Evolutionary conservation across 2,888 invertebrate genomes (phyloP).

Genomic region (Drosophila ochracea): DNA sequence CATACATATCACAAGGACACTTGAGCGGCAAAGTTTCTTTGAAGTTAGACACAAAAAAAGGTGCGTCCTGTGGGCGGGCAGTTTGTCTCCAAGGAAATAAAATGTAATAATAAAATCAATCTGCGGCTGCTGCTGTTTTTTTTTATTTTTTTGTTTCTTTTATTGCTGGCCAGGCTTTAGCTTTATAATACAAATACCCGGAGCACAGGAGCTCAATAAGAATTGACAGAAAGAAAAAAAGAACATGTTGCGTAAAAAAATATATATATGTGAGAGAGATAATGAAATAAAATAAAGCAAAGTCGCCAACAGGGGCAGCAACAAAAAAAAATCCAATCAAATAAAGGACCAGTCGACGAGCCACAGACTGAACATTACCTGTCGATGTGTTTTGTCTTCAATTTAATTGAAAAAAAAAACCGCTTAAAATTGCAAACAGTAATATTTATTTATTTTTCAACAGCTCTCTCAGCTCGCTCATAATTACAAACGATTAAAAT

Average conservation of each 20-base stretch:
- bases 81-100: constrained; percentile 83
- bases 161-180: constrained; percentile 30
- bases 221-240: constrained; percentile 30
- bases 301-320: constrained; percentile 7
- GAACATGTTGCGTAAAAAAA: constrained; percentile 14
- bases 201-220: constrained; percentile 40
- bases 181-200: constrained; percentile 50
- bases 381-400: constrained; percentile 62
- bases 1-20: constrained; percentile 63
- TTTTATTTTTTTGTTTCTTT: constrained; percentile 7
- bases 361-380: constrained; percentile 53
- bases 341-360: constrained; percentile 36
- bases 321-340: constrained; percentile 69
- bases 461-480: constrained; percentile 17
- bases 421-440: constrained; percentile 43
- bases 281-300: constrained; percentile 70
- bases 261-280: constrained; percentile 20
- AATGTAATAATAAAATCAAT: constrained; percentile 80
- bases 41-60: constrained; percentile 63
- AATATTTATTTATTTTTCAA: constrained; percentile 27
- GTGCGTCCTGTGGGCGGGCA: constrained; percentile 58
- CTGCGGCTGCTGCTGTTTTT: constrained; percentile 52
- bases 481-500: constrained; percentile 84
- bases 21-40: constrained; percentile 71
- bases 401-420: constrained; percentile 70